Evolutionary conservation across 2,113 vertebrate species (phyloP).

Genomic region (Crotalus helleri): DNA sequence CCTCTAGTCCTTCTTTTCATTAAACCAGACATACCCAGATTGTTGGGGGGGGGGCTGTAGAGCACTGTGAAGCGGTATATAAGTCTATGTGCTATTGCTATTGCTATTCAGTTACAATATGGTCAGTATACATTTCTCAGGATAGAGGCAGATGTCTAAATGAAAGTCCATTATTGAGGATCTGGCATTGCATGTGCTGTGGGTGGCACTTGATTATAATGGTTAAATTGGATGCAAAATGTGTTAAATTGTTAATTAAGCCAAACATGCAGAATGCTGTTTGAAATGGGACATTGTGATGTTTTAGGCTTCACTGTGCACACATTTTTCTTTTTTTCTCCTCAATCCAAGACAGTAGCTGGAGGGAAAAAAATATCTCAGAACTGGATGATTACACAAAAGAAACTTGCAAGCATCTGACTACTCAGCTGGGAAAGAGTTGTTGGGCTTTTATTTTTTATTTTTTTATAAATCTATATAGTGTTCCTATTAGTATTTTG

Average conservation of each 20-base stretch:
- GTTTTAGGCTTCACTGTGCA: neutral
- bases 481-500: neutral
- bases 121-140: neutral
- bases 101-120: too few species aligned
- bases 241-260: neutral
- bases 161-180: neutral
- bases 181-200: neutral
- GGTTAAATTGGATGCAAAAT: neutral
- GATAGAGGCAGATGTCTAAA: neutral
- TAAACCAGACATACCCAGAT: neutral
- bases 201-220: neutral
- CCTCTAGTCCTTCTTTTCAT: too few species aligned
- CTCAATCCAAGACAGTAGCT: too few species aligned
- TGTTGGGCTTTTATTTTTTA: neutral
- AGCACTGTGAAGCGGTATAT: too few species aligned
- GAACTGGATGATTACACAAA: too few species aligned
- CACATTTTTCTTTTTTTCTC: neutral
- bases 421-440: too few species aligned
- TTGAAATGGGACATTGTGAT: neutral
- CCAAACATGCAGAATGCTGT: neutral
- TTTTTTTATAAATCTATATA: neutral
- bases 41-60: too few species aligned
- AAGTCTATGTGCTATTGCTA: too few species aligned
- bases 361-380: too few species aligned
- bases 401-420: too few species aligned